Evolutionary conservation across 2,113 vertebrate genomes (phyloP).

Genomic region (Chinchilla lanigera): DNA sequence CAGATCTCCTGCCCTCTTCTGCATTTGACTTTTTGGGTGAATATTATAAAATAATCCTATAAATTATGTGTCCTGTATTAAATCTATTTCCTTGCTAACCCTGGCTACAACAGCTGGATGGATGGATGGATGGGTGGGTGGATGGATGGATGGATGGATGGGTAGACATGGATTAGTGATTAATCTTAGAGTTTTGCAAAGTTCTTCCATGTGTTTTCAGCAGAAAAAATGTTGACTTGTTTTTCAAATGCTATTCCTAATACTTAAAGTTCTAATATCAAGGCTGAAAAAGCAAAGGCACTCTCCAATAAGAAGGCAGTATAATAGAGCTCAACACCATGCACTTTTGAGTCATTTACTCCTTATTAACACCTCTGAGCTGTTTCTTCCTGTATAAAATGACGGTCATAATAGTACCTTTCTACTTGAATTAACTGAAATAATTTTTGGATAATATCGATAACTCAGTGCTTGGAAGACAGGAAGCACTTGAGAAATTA

Average conservation of each 20-base stretch:
- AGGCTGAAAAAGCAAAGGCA: constrained; percentile 51
- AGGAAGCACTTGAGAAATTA: not conserved
- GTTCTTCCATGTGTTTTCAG: not conserved
- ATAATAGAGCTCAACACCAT: not conserved
- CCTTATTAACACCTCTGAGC: not conserved
- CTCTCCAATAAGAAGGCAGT: not conserved
- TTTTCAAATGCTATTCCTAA: constrained; percentile 21
- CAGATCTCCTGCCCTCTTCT: not conserved
- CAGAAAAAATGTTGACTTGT: not conserved
- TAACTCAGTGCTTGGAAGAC: not conserved
- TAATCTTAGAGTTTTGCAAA: constrained; percentile 6
- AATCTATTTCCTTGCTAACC: too few relatives aligned
- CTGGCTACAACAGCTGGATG: not conserved
- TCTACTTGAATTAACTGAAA: not conserved
- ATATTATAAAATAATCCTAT: not conserved
- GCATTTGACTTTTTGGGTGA: not conserved
- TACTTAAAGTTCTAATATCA: constrained; percentile 21
- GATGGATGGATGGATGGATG: too few relatives aligned
- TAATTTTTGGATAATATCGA: constrained; percentile 20
- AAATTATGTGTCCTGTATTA: too few relatives aligned
- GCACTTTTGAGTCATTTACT: not conserved
- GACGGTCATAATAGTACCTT: not conserved
- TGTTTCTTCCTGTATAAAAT: not conserved
- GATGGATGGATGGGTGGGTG: not conserved
- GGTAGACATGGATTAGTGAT: not conserved